phyloP scores from a whole-genome alignment of 2,113 vertebrate genomes.

The Oenanthe melanoleuca region DNA sequence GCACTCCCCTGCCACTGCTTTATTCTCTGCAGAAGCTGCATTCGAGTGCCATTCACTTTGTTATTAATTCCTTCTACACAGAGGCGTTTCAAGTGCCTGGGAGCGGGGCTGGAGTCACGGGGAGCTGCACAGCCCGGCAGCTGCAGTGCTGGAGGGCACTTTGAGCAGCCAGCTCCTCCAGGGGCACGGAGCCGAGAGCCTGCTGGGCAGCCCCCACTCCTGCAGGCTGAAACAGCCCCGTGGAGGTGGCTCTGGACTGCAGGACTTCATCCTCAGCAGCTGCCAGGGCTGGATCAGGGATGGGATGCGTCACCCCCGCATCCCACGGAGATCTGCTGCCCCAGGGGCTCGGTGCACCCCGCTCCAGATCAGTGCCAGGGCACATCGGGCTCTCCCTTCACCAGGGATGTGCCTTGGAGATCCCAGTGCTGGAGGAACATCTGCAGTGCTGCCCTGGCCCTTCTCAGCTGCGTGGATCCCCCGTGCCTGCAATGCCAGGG shows the following conservation, averaged over 20 bases:
- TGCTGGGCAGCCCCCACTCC: neutral
- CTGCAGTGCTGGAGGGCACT: neutral
- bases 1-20: fast-evolving
- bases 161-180: neutral
- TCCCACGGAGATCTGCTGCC: neutral
- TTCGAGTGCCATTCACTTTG: neutral
- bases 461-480: fast-evolving
- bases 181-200: neutral
- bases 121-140: neutral
- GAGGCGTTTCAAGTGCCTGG: neutral
- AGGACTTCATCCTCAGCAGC: neutral
- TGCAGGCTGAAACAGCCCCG: fast-evolving
- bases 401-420: neutral
- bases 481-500: fast-evolving
- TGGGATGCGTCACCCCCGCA: fast-evolving
- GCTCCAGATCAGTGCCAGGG: fast-evolving
- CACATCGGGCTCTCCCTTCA: neutral
- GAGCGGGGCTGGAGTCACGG: neutral
- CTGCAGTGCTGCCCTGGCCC: neutral
- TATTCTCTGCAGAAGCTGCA: neutral
- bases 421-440: neutral
- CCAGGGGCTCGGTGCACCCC: fast-evolving
- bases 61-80: neutral
- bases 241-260: neutral
- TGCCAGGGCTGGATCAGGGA: neutral